Evolutionary conservation across 2,113 vertebrate genomes (phyloP), one percentile per base, ranked within the genome.

Genomic region (Tragelaphus buxtoni): DNA sequence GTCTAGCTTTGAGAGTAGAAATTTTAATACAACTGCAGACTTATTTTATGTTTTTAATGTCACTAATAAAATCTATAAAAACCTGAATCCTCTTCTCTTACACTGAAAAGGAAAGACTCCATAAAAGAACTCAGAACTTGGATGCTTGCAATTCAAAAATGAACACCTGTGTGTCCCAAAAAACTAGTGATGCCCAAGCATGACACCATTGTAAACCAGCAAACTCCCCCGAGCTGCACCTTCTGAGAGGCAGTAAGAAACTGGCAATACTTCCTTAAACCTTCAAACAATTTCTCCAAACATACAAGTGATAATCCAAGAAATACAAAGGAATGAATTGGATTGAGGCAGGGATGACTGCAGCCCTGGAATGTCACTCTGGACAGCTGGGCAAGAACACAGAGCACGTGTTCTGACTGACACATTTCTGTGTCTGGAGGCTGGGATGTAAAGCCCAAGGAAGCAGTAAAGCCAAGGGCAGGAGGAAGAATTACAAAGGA

Each of bases 1-100:
- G 28, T 30, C 51, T 77, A 90, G 30, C 51, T 88, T 53, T 88
- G 26, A 72, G 42, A 97, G 94, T 88, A 98, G 91, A 93, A 98
- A 95, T 63, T 95, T 86, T 97, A 95, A 96, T 95, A 72, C 56
- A 98, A 97, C 39, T 97, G 92, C 92, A 98, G 97, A 98, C 97
- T 98, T 98, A 98, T 98, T 98, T 98, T 81, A 95, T 90, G 88
- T 96, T 98, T 98, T 95, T 98, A 98, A 97, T 91, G 92, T 96
- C 91, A 98, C 88, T 7, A 24, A 98, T 97, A 98, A 98, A 98
- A 92, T 96, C 97, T 94, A 98, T 1, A 97, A 98, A 98, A 97
- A 47, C 82, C 90, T 91, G 97, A 98, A 76, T 98, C 87, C 63
- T 97, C 85, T 94, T 97, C 91, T 97, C 82, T 97, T 98, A 98